These are phyloP conservation scores for Calvadosia cruxmelitensis DNA, from an alignment of 30 jellyfish, hydroid and myxozoan genomes.

Conservation along the genomic window DNA sequence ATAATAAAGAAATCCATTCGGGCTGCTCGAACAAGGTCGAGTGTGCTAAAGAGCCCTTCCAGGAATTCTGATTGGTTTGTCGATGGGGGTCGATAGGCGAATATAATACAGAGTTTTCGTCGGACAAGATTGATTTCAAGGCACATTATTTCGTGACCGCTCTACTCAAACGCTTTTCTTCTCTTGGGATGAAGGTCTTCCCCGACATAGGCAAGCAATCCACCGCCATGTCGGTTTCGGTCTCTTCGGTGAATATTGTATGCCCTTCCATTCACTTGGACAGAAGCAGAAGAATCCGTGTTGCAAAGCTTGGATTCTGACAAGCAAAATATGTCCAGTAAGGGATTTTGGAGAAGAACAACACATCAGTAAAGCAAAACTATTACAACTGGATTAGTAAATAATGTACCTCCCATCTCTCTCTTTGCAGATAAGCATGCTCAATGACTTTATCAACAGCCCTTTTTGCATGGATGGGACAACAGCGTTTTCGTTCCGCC, in stretches of 20 bases:
- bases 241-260: background rate
- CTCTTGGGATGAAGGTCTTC: background rate
- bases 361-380: no score
- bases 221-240: conserved; percentile 1
- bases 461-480: no score
- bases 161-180: background rate
- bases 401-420: no score
- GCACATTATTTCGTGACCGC: background rate
- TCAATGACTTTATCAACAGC: no score
- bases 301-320: background rate
- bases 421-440: no score
- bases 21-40: background rate
- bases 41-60: background rate
- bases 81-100: background rate
- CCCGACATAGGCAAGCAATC: background rate
- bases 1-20: background rate
- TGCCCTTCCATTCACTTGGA: background rate
- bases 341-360: background rate
- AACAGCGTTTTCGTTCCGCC: no score
- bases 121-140: background rate
- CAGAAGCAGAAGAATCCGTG: background rate
- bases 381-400: no score
- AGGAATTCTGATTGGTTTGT: background rate
- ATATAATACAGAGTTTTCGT: background rate
- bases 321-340: background rate